Conservation (phyloP, 2,888 invertebrate species). For the Diaphora mendica region DNA sequence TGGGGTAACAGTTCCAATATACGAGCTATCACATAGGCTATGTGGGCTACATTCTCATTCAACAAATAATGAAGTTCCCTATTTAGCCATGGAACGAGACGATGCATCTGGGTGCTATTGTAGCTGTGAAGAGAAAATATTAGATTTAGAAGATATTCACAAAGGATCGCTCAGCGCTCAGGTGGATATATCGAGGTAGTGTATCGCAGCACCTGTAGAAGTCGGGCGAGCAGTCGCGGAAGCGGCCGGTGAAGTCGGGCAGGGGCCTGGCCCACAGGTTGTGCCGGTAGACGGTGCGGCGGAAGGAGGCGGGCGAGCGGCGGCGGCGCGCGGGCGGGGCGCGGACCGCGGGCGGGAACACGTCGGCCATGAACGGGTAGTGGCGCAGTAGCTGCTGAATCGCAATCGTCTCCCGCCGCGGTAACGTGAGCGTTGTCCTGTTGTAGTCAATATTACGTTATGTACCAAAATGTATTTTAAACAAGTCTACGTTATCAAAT, state of each 20-base stretch:
- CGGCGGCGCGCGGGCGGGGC: conserved; percentile 62
- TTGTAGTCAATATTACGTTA: background rate
- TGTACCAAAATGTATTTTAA: background rate
- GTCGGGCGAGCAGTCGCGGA: conserved; percentile 90
- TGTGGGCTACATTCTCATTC: conserved; percentile 87
- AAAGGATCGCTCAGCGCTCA: too few relatives aligned
- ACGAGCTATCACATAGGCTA: conserved; percentile 89
- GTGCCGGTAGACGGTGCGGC: conserved; percentile 91
- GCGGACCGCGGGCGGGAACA: conserved; percentile 52
- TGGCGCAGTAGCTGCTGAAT: conserved; percentile 87
- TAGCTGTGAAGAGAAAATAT: conserved; percentile 79
- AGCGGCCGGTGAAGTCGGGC: conserved; percentile 90
- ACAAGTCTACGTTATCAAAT: background rate
- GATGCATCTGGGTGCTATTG: conserved; percentile 92
- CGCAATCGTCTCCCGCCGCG: conserved; percentile 87
- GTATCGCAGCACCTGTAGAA: conserved; percentile 90
- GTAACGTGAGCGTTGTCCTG: conserved; percentile 90
- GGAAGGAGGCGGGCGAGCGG: conserved; percentile 80
- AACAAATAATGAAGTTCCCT: conserved; percentile 93
- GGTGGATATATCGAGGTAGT: too few relatives aligned
- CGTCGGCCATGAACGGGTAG: conserved; percentile 73
- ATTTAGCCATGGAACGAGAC: conserved; percentile 95
- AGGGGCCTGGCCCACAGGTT: conserved; percentile 91
- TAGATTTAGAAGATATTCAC: background rate
- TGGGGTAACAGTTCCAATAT: conserved; percentile 90